Evolutionary conservation across 2,113 vertebrate species (phyloP).

Genomic region (Platysteira castanea): DNA sequence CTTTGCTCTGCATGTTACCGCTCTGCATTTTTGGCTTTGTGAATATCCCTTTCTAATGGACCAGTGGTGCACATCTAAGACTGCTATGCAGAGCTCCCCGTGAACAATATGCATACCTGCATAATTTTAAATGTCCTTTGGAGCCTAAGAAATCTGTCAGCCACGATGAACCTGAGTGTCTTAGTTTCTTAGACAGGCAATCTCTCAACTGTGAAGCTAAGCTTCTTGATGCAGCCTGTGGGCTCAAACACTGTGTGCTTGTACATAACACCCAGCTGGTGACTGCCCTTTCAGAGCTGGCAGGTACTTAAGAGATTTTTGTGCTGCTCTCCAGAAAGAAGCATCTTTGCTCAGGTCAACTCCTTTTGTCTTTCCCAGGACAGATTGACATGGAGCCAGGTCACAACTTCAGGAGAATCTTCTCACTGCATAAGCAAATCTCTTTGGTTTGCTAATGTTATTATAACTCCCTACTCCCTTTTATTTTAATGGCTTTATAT

Average conservation of each 20-base stretch:
- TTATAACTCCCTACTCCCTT: rapidly evolving
- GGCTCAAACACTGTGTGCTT: not conserved
- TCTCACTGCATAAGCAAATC: not conserved
- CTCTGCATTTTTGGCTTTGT: not conserved
- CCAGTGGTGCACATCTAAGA: no score
- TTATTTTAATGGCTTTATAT: not conserved
- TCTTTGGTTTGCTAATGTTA: not conserved
- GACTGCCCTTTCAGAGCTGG: not conserved
- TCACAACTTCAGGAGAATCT: not conserved
- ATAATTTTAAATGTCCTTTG: not conserved
- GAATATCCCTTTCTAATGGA: not conserved
- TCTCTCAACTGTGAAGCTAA: not conserved
- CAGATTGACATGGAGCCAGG: not conserved
- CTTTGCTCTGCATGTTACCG: not conserved
- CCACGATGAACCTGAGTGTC: not conserved
- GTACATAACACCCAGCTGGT: not conserved
- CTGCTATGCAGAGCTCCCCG: not conserved
- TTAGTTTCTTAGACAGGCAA: not conserved
- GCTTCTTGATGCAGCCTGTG: not conserved
- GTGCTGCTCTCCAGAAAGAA: not conserved
- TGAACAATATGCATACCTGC: not conserved
- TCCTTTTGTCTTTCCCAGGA: not conserved
- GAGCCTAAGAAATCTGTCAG: not conserved
- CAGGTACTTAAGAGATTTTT: not conserved
- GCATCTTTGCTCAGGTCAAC: not conserved